Evolutionary conservation across 53 echinoderm and acorn worm species (phyloP), one percentile per base, ranked within the genome.

Genomic region (Stichopus horrens): DNA sequence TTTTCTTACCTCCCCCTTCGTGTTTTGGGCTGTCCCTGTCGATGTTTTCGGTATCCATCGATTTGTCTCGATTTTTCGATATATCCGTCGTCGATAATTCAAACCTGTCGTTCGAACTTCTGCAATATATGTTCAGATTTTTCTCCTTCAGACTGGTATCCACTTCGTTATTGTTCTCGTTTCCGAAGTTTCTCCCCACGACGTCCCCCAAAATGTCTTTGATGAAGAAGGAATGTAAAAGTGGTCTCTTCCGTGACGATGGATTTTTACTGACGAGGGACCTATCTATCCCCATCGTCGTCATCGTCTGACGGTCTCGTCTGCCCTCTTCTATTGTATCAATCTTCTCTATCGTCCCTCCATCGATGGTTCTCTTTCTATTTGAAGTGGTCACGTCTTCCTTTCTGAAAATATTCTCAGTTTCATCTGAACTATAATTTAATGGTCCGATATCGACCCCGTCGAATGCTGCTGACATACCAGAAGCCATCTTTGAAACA

Each of bases 241-340:
- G 16, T 81, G 81, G 58, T 81, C 81, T 81, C 53, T 81, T 81
- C 53, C 58, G 55, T 11, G 75, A 75, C 23, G 52, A 37, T 21
- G 58, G 22, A 81, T 13, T 58, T n/a, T 55, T 58, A 57, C 7
- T 58, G 20, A 81, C 19, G 14, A 71, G 18, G 6, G 71, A 71
- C 19, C 5, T 18, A 71, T 21, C 71, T 6, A 5, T 4, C 7
- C 18, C 71, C 14, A 16, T 18, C 19, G 71, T 71, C 19, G 18
- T 71, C 6, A 71, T 20, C 19, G 18, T 20, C 18, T 13, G 16
- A 7, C 71, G 18, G 18, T 18, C 18, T 16, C 18, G n/a, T 0
- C 19, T 2, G 18, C 5, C 18, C 6, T 71, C 21, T 16, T 18
- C 16, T 9, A 13, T 63, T 13, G 63, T 13, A 4, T 63, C 63